Evolutionary conservation across 2,113 vertebrate species (phyloP), one percentile per base, ranked within the genome.

Genomic region (Brachyistius frenatus): DNA sequence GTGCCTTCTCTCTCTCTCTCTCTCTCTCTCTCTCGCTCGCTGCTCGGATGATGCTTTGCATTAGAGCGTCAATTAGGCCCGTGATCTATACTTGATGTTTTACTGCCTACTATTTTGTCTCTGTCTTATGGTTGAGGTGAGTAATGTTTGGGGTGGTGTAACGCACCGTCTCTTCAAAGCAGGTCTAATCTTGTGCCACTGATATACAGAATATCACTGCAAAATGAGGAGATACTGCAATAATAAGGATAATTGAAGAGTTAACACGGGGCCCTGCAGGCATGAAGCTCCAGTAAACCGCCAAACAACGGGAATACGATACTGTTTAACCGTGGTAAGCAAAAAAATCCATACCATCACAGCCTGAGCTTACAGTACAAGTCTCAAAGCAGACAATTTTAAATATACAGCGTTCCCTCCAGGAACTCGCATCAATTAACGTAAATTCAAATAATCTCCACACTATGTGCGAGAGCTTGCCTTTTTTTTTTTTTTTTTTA

Each of bases 141-240:
- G 72, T 85, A 81, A 89, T 84, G 80, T 77, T 76, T 65, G 71
- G 78, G 56, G 47, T 73, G 85, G 67, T 83, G 41, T 79, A 88
- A 80, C 55, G 46, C 77, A 62, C 80, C 63, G 54, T 73, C 62
- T 78, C 81, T 61, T 76, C 63, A 74, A 67, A 75, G 75, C 16
- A 72, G 78, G 71, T 73, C 76, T 80, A 81, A 87, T 88, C 73
- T 76, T 57, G 54, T 66, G 72, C 52, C 64, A 70, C 44, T 76
- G 74, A 84, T 86, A 73, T 47, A 53, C 47, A 37, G 39, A 39
- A 14, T 54, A 84, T 86, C 73, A 84, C 78, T 67, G 72, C 39
- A 73, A 88, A 89, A 89, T 86, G 69, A 86, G 77, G 66, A 83
- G 64, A 83, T 85, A 62, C 57, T 66, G 73, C 86, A 89, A 89